Percentiles rank a stretch among this genome's conserved stretches.
phyloP scores from a whole-genome alignment of 2,888 invertebrate genomes.

The Ectemnius cavifrons region DNA sequence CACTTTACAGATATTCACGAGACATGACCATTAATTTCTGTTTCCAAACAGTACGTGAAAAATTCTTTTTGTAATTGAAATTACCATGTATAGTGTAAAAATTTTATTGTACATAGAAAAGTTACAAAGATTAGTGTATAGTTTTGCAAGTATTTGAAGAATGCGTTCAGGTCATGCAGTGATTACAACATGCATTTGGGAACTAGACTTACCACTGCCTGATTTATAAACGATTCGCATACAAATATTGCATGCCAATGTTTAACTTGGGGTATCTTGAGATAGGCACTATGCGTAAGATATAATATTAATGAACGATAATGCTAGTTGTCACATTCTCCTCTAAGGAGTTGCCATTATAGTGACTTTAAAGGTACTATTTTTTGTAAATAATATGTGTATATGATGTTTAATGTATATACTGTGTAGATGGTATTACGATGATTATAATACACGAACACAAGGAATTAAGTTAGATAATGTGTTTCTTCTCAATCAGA shows the following conservation, averaged over 20 bases:
- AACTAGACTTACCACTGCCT: conserved; percentile 68
- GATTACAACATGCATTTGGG: conserved; percentile 54
- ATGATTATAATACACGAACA: conserved; percentile 55
- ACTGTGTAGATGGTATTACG: conserved; percentile 58
- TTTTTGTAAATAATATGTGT: conserved; percentile 61
- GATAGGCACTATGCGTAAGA: conserved; percentile 47
- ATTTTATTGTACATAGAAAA: conserved; percentile 69
- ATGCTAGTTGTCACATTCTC: conserved; percentile 43
- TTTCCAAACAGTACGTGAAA: conserved; percentile 24
- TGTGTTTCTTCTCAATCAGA: no score
- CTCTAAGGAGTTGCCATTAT: conserved; percentile 53
- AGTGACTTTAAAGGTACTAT: conserved; percentile 46
- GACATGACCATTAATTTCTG: conserved; percentile 28
- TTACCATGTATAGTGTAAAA: conserved; percentile 71
- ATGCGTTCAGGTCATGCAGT: conserved; percentile 42
- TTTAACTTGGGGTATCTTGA: conserved; percentile 52
- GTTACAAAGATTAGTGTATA: conserved; percentile 58
- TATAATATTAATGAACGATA: conserved; percentile 38
- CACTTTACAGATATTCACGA: background rate
- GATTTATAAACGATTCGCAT: conserved; percentile 61
- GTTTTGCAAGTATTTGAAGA: conserved; percentile 48
- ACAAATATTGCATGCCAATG: conserved; percentile 57
- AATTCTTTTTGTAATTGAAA: conserved; percentile 35
- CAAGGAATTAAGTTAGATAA: conserved; percentile 10
- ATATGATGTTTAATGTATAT: conserved; percentile 60